Conservation (phyloP, 2,113 vertebrate species). For the Cynocephalus volans region DNA sequence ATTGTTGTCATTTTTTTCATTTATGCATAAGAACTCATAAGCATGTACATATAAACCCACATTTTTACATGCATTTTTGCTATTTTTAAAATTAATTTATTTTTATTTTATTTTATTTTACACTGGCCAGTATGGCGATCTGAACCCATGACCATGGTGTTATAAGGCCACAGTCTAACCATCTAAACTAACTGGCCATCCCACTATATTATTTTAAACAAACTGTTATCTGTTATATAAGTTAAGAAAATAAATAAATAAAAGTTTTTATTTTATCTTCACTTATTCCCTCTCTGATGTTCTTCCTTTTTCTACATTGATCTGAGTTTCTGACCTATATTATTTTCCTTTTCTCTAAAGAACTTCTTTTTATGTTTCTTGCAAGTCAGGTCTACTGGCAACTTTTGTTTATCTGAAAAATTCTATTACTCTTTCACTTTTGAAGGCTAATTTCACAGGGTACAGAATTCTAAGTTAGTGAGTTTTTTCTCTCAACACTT, state of each 20-base stretch:
- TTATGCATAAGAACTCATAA: background rate
- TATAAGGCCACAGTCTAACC: too few relatives aligned
- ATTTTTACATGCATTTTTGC: background rate
- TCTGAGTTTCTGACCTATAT: background rate
- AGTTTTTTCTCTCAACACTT: background rate
- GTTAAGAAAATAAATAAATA: background rate
- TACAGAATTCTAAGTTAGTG: background rate
- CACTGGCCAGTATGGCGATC: too few relatives aligned
- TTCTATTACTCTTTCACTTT: background rate
- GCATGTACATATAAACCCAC: background rate
- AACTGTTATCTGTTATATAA: too few relatives aligned
- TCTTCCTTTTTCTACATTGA: background rate
- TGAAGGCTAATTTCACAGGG: background rate
- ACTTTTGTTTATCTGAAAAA: background rate
- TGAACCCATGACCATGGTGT: too few relatives aligned
- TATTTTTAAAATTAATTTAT: background rate
- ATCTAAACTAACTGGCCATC: too few relatives aligned
- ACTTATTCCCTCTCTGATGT: background rate
- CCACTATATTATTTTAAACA: too few relatives aligned
- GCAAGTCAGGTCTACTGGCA: background rate
- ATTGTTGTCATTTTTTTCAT: background rate
- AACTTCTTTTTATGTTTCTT: background rate
- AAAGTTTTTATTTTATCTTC: background rate
- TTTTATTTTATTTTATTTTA: too few relatives aligned
- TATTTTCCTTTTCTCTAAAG: background rate